Conservation (phyloP, 2,797 vertebrate species). For the Molossus molossus region DNA sequence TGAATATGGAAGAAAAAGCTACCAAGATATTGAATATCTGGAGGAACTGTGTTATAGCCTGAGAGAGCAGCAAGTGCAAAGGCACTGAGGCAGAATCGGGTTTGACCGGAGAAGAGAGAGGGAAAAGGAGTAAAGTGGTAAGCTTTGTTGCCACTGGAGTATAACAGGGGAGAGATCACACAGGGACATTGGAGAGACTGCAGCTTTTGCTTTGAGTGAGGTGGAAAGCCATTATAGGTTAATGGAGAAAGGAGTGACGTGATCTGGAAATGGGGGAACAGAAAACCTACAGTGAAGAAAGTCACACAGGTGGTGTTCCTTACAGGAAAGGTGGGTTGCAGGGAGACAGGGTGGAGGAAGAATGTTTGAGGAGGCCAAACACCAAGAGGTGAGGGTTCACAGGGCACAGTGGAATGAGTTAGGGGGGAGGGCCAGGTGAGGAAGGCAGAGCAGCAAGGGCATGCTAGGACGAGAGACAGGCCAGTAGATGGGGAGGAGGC, state of each 20-base stretch:
- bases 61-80: neutral
- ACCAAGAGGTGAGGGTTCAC: no score
- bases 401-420: neutral
- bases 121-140: neutral
- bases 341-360: neutral
- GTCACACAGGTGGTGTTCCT: neutral
- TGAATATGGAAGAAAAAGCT: neutral
- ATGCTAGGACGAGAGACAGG: neutral
- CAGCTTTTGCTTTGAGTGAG: neutral
- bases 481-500: no score
- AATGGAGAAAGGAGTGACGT: neutral
- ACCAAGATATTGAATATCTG: neutral
- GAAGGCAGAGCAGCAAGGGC: neutral
- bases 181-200: neutral
- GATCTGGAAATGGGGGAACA: neutral
- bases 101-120: neutral
- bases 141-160: neutral
- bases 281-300: neutral
- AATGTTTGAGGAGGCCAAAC: neutral
- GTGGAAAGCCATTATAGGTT: neutral
- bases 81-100: neutral
- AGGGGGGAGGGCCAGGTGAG: neutral
- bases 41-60: neutral
- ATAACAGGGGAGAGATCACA: no score
- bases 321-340: neutral